phyloP scores from a whole-genome alignment of 2,113 vertebrate genomes.

The Marcusenius ussheri region DNA sequence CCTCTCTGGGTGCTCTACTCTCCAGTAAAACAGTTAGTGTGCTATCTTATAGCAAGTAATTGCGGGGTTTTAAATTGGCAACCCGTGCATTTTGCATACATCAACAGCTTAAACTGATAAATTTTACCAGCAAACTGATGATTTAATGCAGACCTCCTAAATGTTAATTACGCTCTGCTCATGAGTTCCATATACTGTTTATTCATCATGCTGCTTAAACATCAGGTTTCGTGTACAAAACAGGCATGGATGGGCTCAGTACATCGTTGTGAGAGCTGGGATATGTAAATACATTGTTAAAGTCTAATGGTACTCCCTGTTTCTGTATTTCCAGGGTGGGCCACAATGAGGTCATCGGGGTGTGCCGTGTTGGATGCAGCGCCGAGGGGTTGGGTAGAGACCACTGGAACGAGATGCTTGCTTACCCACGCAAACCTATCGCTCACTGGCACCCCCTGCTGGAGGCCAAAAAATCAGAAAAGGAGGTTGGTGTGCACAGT shows the following conservation, averaged over 20 bases:
- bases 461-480: slow-evolving; percentile 94
- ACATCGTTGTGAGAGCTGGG: not conserved
- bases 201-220: not conserved
- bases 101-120: not conserved
- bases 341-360: slow-evolving; percentile 95
- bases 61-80: not conserved
- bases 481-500: slow-evolving; percentile 68
- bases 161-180: not conserved
- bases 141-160: not conserved
- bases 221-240: not conserved
- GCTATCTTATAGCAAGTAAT: not conserved
- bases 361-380: slow-evolving; percentile 77
- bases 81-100: not conserved
- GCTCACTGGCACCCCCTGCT: slow-evolving; percentile 93
- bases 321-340: slow-evolving; percentile 70
- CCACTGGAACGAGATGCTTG: slow-evolving; percentile 98
- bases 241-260: not conserved
- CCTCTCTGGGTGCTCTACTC: not conserved
- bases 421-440: slow-evolving; percentile 91
- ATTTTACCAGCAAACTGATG: not conserved
- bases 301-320: not conserved
- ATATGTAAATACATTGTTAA: not conserved
- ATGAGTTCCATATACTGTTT: not conserved
- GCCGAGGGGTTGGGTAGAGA: slow-evolving; percentile 89
- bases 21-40: not conserved